Conservation (phyloP, 2,888 invertebrate genomes). For the Masnerella sp. region DNA sequence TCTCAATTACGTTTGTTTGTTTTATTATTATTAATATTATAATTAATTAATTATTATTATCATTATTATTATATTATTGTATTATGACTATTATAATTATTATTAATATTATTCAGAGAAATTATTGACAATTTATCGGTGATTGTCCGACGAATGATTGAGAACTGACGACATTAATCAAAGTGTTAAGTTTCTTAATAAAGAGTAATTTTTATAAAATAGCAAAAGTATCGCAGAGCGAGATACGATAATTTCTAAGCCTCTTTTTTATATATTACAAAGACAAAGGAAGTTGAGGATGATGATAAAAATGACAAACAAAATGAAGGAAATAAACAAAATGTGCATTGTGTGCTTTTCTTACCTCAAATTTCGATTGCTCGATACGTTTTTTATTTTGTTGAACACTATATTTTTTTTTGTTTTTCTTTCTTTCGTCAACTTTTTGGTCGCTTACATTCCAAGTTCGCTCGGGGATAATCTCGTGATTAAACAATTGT, state of each 20-base stretch:
- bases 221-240: slow-evolving; percentile 51
- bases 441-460: slow-evolving; percentile 25
- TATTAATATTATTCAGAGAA: slow-evolving; percentile 44
- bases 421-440: neutral
- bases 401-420: slow-evolving; percentile 40
- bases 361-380: slow-evolving; percentile 23
- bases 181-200: slow-evolving; percentile 60
- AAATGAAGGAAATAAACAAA: slow-evolving; percentile 37
- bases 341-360: slow-evolving; percentile 43
- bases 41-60: slow-evolving; percentile 32
- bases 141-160: slow-evolving; percentile 48
- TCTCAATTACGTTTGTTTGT: slow-evolving; percentile 54
- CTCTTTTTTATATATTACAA: slow-evolving; percentile 40
- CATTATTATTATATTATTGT: slow-evolving; percentile 35
- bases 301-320: slow-evolving; percentile 9
- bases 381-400: slow-evolving; percentile 38
- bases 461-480: too few relatives aligned
- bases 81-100: slow-evolving; percentile 43
- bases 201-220: slow-evolving; percentile 57
- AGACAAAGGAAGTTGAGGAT: too few relatives aligned
- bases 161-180: slow-evolving; percentile 54
- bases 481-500: too few relatives aligned
- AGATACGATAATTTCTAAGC: slow-evolving; percentile 46
- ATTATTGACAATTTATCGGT: slow-evolving; percentile 28
- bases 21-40: slow-evolving; percentile 49